Evolutionary conservation across 2,113 vertebrate species (phyloP).

Genomic region (Tetraodon nigroviridis): DNA sequence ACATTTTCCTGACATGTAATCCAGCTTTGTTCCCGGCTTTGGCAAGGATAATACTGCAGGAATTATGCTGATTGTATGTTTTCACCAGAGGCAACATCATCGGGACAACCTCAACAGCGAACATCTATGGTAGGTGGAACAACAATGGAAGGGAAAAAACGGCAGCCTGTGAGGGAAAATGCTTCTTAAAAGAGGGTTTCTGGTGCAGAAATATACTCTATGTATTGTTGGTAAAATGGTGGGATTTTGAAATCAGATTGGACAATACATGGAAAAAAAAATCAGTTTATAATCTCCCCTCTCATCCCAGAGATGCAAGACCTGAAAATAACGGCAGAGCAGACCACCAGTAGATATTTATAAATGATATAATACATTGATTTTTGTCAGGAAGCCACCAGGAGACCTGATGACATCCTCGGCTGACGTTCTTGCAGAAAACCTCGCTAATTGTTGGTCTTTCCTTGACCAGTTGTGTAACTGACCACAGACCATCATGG

Average conservation of each 20-base stretch:
- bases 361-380: not conserved
- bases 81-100: slow-evolving; percentile 25
- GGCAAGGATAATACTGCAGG: not conserved
- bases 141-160: no score
- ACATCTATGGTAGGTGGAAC: not conserved
- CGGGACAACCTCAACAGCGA: slow-evolving; percentile 4
- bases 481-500: no score
- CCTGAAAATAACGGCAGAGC: not conserved
- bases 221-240: not conserved
- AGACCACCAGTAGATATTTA: not conserved
- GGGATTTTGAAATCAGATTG: not conserved
- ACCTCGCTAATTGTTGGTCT: no score
- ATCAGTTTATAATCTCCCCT: not conserved
- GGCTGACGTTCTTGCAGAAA: no score
- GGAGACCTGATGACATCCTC: no score
- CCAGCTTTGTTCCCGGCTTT: slow-evolving; percentile 21
- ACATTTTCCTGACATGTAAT: slow-evolving; percentile 42
- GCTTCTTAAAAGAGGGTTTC: no score
- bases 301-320: not conserved
- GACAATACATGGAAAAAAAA: not conserved
- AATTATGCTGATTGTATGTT: not conserved
- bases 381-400: not conserved
- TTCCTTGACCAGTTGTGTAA: no score
- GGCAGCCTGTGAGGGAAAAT: no score
- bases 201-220: not conserved